Base-by-base conservation (phyloP, 2,113 vertebrate species). In the Baryphthengus martii region DNA sequence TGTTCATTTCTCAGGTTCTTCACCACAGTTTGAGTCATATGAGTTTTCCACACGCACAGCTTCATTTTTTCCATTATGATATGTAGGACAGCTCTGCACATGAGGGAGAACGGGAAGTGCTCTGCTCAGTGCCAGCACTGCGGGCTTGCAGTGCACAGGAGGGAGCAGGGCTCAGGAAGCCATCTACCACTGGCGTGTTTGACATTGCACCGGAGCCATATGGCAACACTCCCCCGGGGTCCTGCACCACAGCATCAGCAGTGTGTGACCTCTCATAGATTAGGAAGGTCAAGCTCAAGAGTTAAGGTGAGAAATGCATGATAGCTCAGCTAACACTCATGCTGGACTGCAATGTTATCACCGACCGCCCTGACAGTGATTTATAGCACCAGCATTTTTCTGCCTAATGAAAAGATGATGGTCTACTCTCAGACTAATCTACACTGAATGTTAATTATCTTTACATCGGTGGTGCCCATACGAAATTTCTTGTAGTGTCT, bases 151-250 rank as follows among this genome's bases (percentile, higher is more conserved):
- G 29, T 0, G 35, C 23, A 3, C 21, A 2, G 83, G 8, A 47
- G 47, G 50, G 44, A 89, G 58, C 0, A 1, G 45, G 56, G 44
- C 73, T 73, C 25, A 13, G 62, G 68, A 39, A n/a, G 39, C 47
- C 1, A 0, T 14, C 80, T 68, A 28, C 63, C 75, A 35, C 39
- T 8, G 4, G 10, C 0, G 0, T 10, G 29, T 21, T 74, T 59
- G 67, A 55, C 86, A 24, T 17, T 3, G 28, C 1, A 1, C 70
- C 1, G 7, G 13, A 42, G 53, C 39, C 42, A 11, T n/a, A 53
- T 20, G 39, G 63, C 72, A 72, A 19, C 23, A 1, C 33, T 85
- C 17, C 81, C 45, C 45, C 0, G 0, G 6, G 47, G 44, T 53
- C 53, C 58, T 59, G 55, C 62, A 14, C 11, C 20, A 19, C 29